Percentiles rank a stretch among this genome's conserved stretches.
Evolutionary conservation across 2,113 vertebrate genomes (phyloP).

Genomic region (Bombycilla garrulus): DNA sequence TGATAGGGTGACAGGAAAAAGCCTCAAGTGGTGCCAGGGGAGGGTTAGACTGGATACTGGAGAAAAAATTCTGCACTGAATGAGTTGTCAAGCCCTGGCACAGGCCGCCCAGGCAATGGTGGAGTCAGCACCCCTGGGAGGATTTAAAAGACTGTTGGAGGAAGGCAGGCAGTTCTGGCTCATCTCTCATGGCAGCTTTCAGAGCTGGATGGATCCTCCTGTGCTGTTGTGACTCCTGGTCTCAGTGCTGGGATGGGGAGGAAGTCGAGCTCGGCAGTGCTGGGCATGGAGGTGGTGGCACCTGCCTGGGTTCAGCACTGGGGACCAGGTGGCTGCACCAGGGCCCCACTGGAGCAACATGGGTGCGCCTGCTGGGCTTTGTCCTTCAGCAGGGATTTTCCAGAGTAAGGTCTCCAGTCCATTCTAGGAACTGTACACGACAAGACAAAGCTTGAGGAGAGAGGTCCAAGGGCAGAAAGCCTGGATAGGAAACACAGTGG

Average conservation of each 20-base stretch:
- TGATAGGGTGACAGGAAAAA: not conserved
- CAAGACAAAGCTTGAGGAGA: not conserved
- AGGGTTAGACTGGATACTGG: not conserved
- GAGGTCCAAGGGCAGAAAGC: not conserved
- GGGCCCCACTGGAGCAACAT: not conserved
- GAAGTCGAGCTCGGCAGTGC: fast-evolving
- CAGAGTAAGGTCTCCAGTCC: not conserved
- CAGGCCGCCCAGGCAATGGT: not conserved
- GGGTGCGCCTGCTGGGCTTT: not conserved
- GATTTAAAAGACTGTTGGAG: not conserved
- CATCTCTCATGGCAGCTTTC: fast-evolving
- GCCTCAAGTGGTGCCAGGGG: not conserved
- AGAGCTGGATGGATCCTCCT: not conserved
- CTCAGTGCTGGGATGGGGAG: fast-evolving
- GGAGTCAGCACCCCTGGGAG: not conserved
- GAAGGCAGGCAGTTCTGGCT: not conserved
- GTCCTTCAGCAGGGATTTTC: not conserved
- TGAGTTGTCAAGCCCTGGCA: not conserved
- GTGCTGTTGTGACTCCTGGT: not conserved
- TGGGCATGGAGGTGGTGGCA: not conserved
- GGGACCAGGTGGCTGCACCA: not conserved
- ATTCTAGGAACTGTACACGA: not conserved
- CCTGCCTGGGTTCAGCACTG: fast-evolving
- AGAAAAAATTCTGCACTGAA: not conserved
- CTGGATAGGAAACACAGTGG: not conserved